Conservation (phyloP, 2,113 vertebrate species). For the Ailurus styani region DNA sequence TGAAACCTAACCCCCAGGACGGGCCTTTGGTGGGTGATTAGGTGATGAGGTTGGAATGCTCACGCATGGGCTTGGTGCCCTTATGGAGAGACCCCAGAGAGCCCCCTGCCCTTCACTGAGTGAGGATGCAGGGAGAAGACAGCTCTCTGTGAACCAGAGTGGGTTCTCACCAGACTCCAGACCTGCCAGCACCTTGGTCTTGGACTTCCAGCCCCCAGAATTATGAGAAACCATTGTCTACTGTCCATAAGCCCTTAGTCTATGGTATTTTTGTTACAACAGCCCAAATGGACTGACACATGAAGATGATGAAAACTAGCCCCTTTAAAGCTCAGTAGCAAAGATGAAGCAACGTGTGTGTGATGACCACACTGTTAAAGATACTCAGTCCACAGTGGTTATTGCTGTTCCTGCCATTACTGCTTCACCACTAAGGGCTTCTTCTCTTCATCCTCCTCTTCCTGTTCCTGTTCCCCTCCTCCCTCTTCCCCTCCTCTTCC, state of each 20-base stretch:
- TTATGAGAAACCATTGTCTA: neutral
- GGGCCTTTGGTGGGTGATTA: neutral
- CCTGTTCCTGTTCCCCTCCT: fast-evolving
- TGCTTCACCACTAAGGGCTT: neutral
- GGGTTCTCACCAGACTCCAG: too few species aligned
- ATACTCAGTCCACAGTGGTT: too few species aligned
- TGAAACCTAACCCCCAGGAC: too few species aligned
- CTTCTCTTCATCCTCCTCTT: neutral
- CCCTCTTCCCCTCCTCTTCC: too few species aligned
- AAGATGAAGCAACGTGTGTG: neutral
- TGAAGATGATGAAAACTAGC: neutral
- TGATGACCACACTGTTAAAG: fast-evolving
- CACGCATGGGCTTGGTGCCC: neutral
- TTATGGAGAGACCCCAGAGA: neutral
- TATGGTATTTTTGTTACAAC: neutral
- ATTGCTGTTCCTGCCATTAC: fast-evolving
- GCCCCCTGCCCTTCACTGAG: too few species aligned
- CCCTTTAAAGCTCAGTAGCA: neutral
- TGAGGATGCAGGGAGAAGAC: neutral
- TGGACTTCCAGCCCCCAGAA: neutral
- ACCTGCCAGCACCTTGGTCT: too few species aligned
- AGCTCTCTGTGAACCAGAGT: too few species aligned
- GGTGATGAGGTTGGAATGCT: neutral
- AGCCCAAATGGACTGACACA: neutral
- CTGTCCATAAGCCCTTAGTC: neutral